These are phyloP conservation scores for Orthosia gothica DNA, from an alignment of 2,888 invertebrate genomes.

Conservation along the genomic window DNA sequence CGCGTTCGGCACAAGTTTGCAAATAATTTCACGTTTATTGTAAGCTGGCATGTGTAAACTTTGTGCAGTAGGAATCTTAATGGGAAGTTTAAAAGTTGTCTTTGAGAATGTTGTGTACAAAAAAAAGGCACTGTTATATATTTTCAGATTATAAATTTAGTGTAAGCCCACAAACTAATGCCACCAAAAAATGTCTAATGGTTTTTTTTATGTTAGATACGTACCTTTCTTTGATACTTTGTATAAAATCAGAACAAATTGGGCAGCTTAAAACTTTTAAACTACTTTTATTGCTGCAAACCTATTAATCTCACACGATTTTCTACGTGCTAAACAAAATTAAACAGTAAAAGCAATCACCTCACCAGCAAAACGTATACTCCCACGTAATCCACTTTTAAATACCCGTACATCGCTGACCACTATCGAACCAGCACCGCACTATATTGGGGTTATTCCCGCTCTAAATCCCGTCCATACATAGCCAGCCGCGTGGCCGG, in stretches of 20 bases:
- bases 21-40: slow-evolving; percentile 63
- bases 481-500: slow-evolving; percentile 17
- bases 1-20: slow-evolving; percentile 54
- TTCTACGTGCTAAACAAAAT: neutral
- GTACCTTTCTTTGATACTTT: neutral
- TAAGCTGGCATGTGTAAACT: slow-evolving; percentile 34
- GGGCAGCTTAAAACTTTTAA: too few species aligned
- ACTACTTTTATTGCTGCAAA: neutral
- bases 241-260: too few species aligned
- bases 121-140: too few species aligned
- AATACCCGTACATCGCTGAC: slow-evolving; percentile 48
- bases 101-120: neutral
- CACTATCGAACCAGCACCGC: slow-evolving; percentile 31
- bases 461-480: slow-evolving; percentile 46
- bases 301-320: neutral
- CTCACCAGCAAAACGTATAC: slow-evolving; percentile 15
- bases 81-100: slow-evolving; percentile 34
- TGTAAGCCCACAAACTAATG: too few species aligned
- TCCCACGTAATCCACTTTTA: slow-evolving; percentile 43
- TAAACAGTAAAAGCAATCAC: neutral
- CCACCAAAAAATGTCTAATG: too few species aligned
- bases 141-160: too few species aligned
- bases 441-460: slow-evolving; percentile 48
- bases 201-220: too few species aligned
- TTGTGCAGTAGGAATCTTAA: slow-evolving; percentile 28